These are phyloP conservation scores for Pseudorhombus dupliciocellatus DNA, from an alignment of 2,113 vertebrate species.

Conservation along the genomic window DNA sequence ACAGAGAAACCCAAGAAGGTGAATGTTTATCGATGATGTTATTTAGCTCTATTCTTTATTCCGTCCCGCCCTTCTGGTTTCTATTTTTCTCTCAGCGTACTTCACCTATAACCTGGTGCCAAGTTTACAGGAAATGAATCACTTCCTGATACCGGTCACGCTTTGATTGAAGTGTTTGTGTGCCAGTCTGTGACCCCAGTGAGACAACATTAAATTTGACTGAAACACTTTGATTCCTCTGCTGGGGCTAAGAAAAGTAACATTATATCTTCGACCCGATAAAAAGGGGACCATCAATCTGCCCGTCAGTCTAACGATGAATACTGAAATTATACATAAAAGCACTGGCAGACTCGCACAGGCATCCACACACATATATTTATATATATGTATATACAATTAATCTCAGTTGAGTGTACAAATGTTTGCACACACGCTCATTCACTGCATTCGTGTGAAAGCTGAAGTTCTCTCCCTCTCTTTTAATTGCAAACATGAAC, in stretches of 20 bases:
- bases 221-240: constrained; percentile 32
- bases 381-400: constrained; percentile 29
- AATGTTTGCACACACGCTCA: constrained; percentile 25
- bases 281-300: constrained; percentile 8
- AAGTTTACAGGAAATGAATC: constrained; percentile 61
- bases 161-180: constrained; percentile 48
- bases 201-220: constrained; percentile 38
- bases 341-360: constrained; percentile 28
- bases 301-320: constrained; percentile 27
- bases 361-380: constrained; percentile 33
- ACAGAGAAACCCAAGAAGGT: constrained; percentile 31
- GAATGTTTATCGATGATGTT: constrained; percentile 23
- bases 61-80: constrained; percentile 5
- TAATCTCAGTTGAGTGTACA: constrained; percentile 27
- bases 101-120: constrained; percentile 25
- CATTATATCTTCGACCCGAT: constrained; percentile 23
- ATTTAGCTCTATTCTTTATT: constrained; percentile 30
- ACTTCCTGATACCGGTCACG: constrained; percentile 51
- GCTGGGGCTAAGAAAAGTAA: constrained; percentile 24
- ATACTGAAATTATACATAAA: constrained; percentile 51
- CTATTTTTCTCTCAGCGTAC: constrained; percentile 26
- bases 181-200: constrained; percentile 31
- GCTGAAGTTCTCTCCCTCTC: constrained; percentile 28
- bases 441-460: constrained; percentile 20
- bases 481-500: constrained; percentile 51